Base-by-base conservation (phyloP, 2,888 invertebrate species). In the Tipula vernalis region DNA sequence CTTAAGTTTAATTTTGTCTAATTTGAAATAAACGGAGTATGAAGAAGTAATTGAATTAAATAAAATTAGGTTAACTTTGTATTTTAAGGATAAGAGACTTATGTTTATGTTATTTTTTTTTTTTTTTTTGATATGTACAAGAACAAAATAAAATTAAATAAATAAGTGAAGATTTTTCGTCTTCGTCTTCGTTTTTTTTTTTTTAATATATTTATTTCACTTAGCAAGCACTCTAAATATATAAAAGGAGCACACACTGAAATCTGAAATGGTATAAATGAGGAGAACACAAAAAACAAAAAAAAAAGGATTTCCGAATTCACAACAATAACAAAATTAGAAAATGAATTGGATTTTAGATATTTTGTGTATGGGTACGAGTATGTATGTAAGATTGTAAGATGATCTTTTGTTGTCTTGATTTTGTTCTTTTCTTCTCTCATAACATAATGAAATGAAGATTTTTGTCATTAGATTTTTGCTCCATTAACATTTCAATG, bases 1-100 rank as follows among this genome's bases (percentile, higher is more conserved):
- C 15, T 86, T 86, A 86, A 86, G 44, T 86, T 47, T 86, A 86
- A 86, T 86, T 86, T 86, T 86, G 86, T 86, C 86, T 86, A 86
- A 86, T 86, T 86, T 86, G 86, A 86, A 86, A 86, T 86, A 86
- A 86, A 86, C 86, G 86, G 44, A 86, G 86, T 86, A 86, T 86
- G 86, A 86, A 86, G 44, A 44, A 44, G 44, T 44, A 86, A 86
- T 86, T 86, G 86, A 44, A 86, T 86, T 86, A 86, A 86, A 44
- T 44, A 86, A 86, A 86, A 86, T 86, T 86, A 86, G 86, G 86
- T 44, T 86, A 86, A 86, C 86, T 44, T 86, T 86, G 44, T 44
- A 86, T 44, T 84, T 84, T 84, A 84, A 41, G 84, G 41, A 39
- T 39, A 39, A 39, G 41, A 41, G 84, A 84, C 84, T 84, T 84